Conservation (phyloP, 2,888 invertebrate genomes). For the Leptogaster cylindrica region DNA sequence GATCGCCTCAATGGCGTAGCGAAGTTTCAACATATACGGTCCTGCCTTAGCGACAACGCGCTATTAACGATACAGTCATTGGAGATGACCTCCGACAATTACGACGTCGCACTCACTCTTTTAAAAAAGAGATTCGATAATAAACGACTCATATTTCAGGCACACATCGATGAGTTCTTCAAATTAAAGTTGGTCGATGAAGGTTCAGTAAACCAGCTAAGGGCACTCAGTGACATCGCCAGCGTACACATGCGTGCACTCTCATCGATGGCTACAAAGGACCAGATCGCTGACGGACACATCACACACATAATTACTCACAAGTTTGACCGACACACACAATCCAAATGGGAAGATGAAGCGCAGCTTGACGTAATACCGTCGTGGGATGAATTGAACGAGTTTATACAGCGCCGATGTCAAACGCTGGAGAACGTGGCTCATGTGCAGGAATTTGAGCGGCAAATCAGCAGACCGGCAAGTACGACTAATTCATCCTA, state of each 20-base stretch:
- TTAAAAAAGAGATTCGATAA: constrained; percentile 1
- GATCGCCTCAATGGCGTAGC: background rate
- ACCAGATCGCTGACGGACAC: background rate
- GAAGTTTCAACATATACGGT: background rate
- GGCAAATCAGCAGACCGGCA: background rate
- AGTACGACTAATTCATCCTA: background rate
- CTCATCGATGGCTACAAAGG: background rate
- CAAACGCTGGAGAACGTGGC: background rate
- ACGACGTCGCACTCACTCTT: background rate
- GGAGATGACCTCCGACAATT: background rate
- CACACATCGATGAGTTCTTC: background rate
- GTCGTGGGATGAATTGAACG: background rate
- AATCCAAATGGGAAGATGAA: constrained; percentile 7
- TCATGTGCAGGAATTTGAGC: background rate
- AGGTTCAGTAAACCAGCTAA: background rate
- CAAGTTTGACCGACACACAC: background rate
- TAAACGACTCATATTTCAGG: constrained; percentile 10
- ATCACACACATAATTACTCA: background rate
- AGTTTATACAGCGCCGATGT: background rate
- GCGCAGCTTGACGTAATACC: background rate
- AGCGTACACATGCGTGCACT: background rate
- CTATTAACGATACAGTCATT: background rate
- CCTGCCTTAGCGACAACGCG: background rate
- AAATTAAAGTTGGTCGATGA: background rate
- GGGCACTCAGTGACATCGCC: background rate